A percentile compares a stretch with the other conserved stretches of the same genome.
Conservation (phyloP, 2,888 invertebrate genomes). For the Malacosoma neustria region DNA sequence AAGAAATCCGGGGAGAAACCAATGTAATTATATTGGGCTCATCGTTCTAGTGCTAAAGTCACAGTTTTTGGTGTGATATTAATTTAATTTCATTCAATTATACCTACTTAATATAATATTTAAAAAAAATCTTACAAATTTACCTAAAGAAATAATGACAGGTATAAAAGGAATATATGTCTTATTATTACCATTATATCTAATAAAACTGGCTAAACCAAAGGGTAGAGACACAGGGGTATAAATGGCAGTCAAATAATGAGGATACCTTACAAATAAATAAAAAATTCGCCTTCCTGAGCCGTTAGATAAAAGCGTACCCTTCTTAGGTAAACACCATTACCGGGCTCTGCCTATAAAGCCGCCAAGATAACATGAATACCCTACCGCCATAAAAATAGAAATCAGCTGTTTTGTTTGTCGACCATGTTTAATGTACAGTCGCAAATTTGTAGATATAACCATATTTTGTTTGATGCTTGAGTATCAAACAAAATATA, state of each 20-base stretch:
- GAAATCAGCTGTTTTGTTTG: constrained; percentile 38
- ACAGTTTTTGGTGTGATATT: too few species aligned
- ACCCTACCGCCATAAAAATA: constrained; percentile 34
- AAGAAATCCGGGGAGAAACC: too few species aligned
- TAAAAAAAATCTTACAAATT: constrained; percentile 17
- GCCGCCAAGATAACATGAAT: constrained; percentile 52
- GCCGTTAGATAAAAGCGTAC: constrained; percentile 19
- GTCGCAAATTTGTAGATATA: constrained; percentile 10
- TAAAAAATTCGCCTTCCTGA: constrained; percentile 24
- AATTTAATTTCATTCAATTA: too few species aligned
- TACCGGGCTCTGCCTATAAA: constrained; percentile 41
- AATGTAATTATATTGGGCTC: too few species aligned
- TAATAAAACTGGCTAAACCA: constrained; percentile 24
- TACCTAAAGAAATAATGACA: constrained; percentile 18
- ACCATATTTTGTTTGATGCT: too few species aligned
- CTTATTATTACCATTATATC: constrained; percentile 16
- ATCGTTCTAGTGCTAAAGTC: too few species aligned
- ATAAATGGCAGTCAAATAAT: constrained; percentile 24
- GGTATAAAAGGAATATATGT: constrained; percentile 15
- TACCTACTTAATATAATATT: too few species aligned
- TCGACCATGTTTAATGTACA: constrained; percentile 19
- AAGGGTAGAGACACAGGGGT: constrained; percentile 10
- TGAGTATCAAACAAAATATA: too few species aligned
- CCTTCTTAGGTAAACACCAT: constrained; percentile 44
- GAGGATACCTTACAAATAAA: constrained; percentile 37